Evolutionary conservation across 2,113 vertebrate species (phyloP).

Genomic region (Lepus americanus): DNA sequence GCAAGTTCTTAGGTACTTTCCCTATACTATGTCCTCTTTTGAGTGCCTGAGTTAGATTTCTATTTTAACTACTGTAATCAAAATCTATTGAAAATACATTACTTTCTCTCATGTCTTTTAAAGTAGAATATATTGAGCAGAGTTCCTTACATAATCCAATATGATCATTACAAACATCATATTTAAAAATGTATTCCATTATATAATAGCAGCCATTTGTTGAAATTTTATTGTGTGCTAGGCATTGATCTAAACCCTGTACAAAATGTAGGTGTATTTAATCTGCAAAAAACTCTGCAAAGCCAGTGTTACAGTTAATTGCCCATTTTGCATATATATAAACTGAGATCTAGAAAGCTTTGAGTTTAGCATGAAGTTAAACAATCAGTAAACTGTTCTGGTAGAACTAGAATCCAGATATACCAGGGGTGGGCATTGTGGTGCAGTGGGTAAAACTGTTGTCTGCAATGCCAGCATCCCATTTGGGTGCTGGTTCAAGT

Average conservation of each 20-base stretch:
- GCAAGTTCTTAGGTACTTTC: not conserved
- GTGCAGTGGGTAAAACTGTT: too few species aligned
- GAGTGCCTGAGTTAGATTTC: not conserved
- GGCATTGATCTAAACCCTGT: not conserved
- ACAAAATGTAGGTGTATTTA: not conserved
- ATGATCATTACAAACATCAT: not conserved
- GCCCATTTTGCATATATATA: not conserved
- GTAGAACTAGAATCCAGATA: not conserved
- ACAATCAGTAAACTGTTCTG: not conserved
- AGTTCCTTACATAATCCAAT: not conserved
- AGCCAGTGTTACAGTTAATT: not conserved
- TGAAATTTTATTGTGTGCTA: not conserved
- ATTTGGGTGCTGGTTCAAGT: too few species aligned
- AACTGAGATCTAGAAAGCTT: not conserved
- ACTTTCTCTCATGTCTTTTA: conserved; percentile 8
- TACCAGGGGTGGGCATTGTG: not conserved
- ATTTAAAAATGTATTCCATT: not conserved
- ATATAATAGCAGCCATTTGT: not conserved
- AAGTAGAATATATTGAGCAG: not conserved
- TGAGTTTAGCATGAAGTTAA: not conserved
- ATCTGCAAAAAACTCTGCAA: not conserved
- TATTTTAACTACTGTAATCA: conserved; percentile 16
- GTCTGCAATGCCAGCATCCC: too few species aligned
- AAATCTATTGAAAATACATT: conserved; percentile 36
- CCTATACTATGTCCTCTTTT: not conserved